phyloP scores from a whole-genome alignment of 1,140 invertebrate species.

The Streblospio benedicti region DNA sequence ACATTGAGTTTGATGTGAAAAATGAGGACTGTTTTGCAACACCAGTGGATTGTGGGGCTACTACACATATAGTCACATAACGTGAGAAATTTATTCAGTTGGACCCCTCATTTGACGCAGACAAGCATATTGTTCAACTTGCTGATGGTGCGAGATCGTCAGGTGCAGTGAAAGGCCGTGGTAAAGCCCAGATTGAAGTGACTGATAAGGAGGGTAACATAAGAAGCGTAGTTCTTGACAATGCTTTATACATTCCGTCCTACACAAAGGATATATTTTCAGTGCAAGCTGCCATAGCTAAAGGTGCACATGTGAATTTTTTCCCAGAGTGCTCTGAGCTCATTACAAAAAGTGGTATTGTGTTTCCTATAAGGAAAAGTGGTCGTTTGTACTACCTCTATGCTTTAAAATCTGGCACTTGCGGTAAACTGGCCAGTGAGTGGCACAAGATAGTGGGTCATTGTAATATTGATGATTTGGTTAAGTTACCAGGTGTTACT shows the following conservation, averaged over 20 bases:
- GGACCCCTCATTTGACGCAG: constrained; percentile 10
- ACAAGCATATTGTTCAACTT: constrained; percentile 16
- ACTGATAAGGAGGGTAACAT: constrained; percentile 5
- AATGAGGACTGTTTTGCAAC: no score
- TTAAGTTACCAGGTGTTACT: no score
- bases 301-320: background rate
- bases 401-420: background rate
- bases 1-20: no score
- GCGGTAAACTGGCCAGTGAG: background rate
- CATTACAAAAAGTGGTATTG: background rate
- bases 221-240: no score
- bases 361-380: background rate
- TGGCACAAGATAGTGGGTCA: background rate
- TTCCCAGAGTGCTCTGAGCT: background rate
- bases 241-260: constrained; percentile 18
- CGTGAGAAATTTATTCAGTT: constrained; percentile 8
- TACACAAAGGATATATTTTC: constrained; percentile 4
- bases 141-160: constrained; percentile 8
- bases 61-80: constrained; percentile 16
- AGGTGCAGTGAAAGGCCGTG: constrained; percentile 5
- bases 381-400: background rate
- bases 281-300: background rate
- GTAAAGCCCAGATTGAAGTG: constrained; percentile 13
- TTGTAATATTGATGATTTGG: background rate
- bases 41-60: constrained; percentile 20